These are phyloP conservation scores for Labroides dimidiatus DNA, from an alignment of 2,797 vertebrate genomes.

Conservation along the genomic window DNA sequence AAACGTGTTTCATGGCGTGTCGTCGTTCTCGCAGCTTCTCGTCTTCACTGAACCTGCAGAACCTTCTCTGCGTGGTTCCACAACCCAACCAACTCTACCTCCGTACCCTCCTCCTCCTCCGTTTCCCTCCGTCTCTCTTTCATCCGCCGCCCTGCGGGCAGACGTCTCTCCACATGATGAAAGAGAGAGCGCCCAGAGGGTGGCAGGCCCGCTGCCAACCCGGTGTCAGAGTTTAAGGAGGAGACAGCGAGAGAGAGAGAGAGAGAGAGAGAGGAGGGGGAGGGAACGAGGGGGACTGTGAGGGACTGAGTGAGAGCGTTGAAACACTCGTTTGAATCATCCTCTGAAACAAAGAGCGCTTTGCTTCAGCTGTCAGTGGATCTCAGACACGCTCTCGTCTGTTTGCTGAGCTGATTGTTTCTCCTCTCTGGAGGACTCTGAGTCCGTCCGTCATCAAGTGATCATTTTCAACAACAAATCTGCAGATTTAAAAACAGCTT, in stretches of 20 bases:
- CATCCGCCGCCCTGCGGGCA: conserved; percentile 44
- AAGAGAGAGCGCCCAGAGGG: conserved; percentile 43
- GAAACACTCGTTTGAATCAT: conserved; percentile 23
- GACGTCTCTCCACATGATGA: conserved; percentile 46
- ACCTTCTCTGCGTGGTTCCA: conserved; percentile 9
- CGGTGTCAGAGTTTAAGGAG: conserved; percentile 6
- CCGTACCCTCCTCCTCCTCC: background rate
- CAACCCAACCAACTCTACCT: background rate
- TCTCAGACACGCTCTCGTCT: background rate
- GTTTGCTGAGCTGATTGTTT: too few relatives aligned
- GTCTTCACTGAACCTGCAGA: conserved; percentile 13
- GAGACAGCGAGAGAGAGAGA: too few relatives aligned
- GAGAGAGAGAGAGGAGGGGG: background rate
- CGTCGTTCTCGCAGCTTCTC: conserved; percentile 10
- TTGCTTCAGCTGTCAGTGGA: background rate
- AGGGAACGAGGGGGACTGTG: background rate
- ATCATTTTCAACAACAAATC: too few relatives aligned
- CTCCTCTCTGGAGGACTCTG: too few relatives aligned
- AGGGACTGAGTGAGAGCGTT: background rate
- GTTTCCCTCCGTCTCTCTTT: conserved; percentile 26
- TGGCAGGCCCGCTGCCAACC: conserved; percentile 30
- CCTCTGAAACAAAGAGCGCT: background rate
- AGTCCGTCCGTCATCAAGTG: too few relatives aligned
- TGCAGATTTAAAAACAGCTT: too few relatives aligned
- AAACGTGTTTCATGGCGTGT: background rate